Conservation (phyloP, 1,140 invertebrate species). For the Drosophila pseudoananassae region DNA sequence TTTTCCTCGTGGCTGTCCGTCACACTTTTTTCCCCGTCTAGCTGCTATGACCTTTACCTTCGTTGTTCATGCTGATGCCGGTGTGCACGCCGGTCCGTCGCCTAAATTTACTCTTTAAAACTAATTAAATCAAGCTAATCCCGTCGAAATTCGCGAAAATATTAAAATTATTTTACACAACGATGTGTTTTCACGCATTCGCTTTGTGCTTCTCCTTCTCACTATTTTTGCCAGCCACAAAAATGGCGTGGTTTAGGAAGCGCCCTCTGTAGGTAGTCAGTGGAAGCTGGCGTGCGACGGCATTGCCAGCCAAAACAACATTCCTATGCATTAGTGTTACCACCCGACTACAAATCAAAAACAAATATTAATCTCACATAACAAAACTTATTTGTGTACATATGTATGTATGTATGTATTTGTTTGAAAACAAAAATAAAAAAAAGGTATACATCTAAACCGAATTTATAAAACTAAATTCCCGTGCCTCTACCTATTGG, state of each 20-base stretch:
- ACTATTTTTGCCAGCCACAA: background rate
- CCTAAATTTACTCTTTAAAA: background rate
- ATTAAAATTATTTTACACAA: slow-evolving; percentile 13
- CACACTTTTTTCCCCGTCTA: slow-evolving; percentile 1
- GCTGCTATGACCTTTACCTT: slow-evolving; percentile 13
- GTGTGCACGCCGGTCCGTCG: too few species aligned
- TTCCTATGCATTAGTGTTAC: background rate
- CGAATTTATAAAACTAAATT: too few species aligned
- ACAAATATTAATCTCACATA: background rate
- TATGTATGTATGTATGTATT: too few species aligned
- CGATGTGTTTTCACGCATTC: slow-evolving; percentile 38
- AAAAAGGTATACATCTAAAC: too few species aligned
- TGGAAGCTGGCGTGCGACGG: background rate
- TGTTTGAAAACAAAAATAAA: too few species aligned
- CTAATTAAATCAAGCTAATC: background rate
- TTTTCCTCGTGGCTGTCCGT: slow-evolving; percentile 23
- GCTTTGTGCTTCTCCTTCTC: slow-evolving; percentile 26
- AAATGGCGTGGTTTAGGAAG: background rate
- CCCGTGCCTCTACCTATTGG: too few species aligned
- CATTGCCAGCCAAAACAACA: background rate
- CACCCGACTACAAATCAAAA: background rate
- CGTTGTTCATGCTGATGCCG: slow-evolving; percentile 15
- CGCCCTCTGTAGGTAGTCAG: background rate
- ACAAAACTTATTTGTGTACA: background rate
- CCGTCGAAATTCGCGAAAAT: background rate